A percentile compares a stretch with the other conserved stretches of the same genome.
Conservation (phyloP, 2,113 vertebrate genomes). For the rat (Rattus norvegicus) region GRCr8 NC_086038.1:10550001-10550500, state of each 20-base stretch:
- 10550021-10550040: rapidly evolving
- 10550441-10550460: not conserved
- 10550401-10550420: not conserved
- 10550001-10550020: not conserved
- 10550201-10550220: not conserved
- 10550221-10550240: too few relatives aligned
- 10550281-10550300: not conserved
- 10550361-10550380: not conserved
- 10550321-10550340: not conserved
- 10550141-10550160: too few relatives aligned
- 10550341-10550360: not conserved
- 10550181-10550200: not conserved
- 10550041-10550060: too few relatives aligned
- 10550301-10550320: not conserved
- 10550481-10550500: too few relatives aligned
- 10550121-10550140: not conserved
- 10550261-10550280: not conserved
- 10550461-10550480: not conserved
- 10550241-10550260: not conserved
- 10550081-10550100: not conserved
- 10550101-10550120: not conserved
- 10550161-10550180: not conserved
- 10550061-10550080: not conserved
- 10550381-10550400: not conserved
- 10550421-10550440: not conserved